These are phyloP conservation scores for Pseudorhombus dupliciocellatus DNA, from an alignment of 2,113 vertebrate species.

Conservation along the genomic window DNA sequence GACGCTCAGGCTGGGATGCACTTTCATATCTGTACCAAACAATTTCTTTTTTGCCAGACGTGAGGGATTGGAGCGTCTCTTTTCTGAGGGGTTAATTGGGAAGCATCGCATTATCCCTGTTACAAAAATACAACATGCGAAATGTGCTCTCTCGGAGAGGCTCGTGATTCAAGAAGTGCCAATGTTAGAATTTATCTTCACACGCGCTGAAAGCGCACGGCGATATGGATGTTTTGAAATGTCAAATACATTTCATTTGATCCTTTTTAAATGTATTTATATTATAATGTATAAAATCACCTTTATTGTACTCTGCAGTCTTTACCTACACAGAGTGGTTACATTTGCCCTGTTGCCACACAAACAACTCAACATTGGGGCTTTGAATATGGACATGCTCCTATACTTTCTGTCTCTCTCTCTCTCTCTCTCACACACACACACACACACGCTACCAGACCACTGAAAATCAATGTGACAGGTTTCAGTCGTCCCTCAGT, in stretches of 20 bases:
- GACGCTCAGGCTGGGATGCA: conserved; percentile 24
- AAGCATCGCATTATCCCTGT: conserved; percentile 49
- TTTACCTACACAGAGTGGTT: conserved; percentile 37
- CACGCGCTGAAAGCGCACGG: conserved; percentile 28
- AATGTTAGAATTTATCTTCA: conserved; percentile 30
- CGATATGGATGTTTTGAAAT: conserved; percentile 39
- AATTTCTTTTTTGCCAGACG: conserved; percentile 44
- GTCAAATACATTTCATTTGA: conserved; percentile 13
- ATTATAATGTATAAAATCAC: neutral
- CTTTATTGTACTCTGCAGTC: conserved; percentile 8
- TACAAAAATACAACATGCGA: conserved; percentile 30
- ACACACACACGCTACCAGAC: conserved; percentile 39
- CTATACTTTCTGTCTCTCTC: neutral
- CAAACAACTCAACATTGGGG: conserved; percentile 30
- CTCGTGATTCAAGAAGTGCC: conserved; percentile 39
- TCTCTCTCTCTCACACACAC: conserved; percentile 9
- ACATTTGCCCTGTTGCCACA: conserved; percentile 30
- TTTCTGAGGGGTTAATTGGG: conserved; percentile 55
- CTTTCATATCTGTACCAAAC: conserved; percentile 54
- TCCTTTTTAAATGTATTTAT: neutral
- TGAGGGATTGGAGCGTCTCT: conserved; percentile 44
- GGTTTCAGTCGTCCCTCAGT: conserved; percentile 79
- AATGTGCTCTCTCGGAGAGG: conserved; percentile 30
- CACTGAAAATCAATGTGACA: conserved; percentile 80
- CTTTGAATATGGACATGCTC: conserved; percentile 41